Evolutionary conservation across 2,888 invertebrate species (phyloP), one percentile per base, ranked within the genome.

Genomic region (Syrista parreyssii): DNA sequence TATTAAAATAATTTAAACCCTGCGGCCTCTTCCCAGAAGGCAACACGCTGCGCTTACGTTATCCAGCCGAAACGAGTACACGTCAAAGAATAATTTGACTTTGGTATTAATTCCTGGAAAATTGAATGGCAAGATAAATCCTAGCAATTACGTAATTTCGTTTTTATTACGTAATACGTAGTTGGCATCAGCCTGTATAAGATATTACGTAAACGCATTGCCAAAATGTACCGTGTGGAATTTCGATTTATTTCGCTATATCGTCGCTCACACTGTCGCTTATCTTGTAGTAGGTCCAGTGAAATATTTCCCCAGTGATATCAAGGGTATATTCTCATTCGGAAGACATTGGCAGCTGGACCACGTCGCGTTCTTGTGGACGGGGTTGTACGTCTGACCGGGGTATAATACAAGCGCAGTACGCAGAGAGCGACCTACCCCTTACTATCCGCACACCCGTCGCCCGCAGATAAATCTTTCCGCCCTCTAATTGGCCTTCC

Each of bases 401-500:
- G 85, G 86, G 89, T 88, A 89, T 90, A 90, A 89, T 89, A 90
- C 89, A 88, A 89, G 86, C 68, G 68, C 30, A 23, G 72, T 55
- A 76, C 36, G 36, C 6, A 79, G 79, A 79, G 79, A 79, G 74
- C 82, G 82, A 83, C 84, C 88, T 87, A 87, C 90, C 89, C 88
- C 87, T 86, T 85, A 86, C 87, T 84, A 89, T 88, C 86, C 88
- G 89, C 88, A 87, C 91, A 91, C 89, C 91, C 91, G 91, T 91
- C 89, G 89, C 89, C 89, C 89, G 86, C 85, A 91, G 89, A 91
- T 91, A 91, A 91, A 91, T 91, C 91, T 91, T 89, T 83, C 88
- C 89, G 89, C 90, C 89, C 91, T 91, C 91, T 91, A 91, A 91
- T 91, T 91, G 91, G 91, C 89, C 91, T 90, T 91, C 89, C 89